Evolutionary conservation across 2,888 invertebrate genomes (phyloP), one percentile per base, ranked within the genome.

Genomic region (Apoda limacodes): DNA sequence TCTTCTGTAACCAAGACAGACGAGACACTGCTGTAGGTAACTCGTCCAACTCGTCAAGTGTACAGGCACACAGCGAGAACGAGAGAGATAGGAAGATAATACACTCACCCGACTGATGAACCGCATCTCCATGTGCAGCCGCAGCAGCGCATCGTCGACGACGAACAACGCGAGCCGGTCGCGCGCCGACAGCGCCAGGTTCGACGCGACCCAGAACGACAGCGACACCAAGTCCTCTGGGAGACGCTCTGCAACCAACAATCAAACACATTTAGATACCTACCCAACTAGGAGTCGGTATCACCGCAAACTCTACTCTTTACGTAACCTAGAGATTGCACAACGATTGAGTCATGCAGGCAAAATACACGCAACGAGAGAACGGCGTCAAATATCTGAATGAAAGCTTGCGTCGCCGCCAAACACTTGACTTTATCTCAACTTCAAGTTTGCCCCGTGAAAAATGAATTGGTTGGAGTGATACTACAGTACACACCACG

Each of bases 171-270:
- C 60, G 6, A 69, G 59, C 1, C 74, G 60, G 53, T 70, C 76
- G 39, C 63, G 59, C 44, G 49, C 38, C 33, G 63, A 32, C 49
- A 75, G 60, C 52, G 68, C 44, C 55, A 80, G 53, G 63, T 80
- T 76, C 22, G 69, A 65, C 31, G 75, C 74, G 55, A 63, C 68
- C 76, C 76, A 80, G 62, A 69, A 81, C 40, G 81, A 82, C 50
- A 81, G 63, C 53, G 71, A 52, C 50, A 72, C 63, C 39, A 67
- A 48, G 31, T 74, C 76, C 43, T 38, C 45, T n/a, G 80, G 81
- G 51, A 74, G 39, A 46, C 48, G 44, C 29, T 47, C 63, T 55
- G 50, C 32, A 35, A 15, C 9, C 4, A 14, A 31, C 29, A n/a
- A 20, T 13, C 10, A 10, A n/a, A n/a, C 28, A 13, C 4, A 5